Evolutionary conservation across 2,797 vertebrate genomes (phyloP).

Genomic region (Megaceryle alcyon): DNA sequence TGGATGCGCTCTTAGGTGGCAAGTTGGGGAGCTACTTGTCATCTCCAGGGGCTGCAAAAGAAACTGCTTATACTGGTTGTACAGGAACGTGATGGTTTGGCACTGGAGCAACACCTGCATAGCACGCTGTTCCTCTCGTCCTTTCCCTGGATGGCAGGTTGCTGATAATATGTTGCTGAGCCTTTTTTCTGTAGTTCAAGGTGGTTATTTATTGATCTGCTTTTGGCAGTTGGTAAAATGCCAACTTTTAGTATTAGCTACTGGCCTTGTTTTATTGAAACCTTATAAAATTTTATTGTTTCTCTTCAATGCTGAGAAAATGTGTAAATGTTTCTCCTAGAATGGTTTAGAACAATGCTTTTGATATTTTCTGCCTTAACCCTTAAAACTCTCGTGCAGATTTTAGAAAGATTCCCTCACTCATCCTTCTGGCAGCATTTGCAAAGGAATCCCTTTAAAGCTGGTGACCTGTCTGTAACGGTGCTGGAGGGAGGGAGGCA

Average conservation of each 20-base stretch:
- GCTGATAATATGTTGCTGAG: background rate
- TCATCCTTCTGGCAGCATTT: background rate
- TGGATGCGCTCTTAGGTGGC: fast-evolving
- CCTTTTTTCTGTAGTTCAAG: background rate
- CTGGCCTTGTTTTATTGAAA: constrained; percentile 48
- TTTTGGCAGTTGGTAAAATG: constrained; percentile 14
- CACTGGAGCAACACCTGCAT: background rate
- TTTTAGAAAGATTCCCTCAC: background rate
- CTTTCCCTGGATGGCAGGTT: background rate
- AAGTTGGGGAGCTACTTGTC: background rate
- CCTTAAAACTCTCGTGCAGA: background rate
- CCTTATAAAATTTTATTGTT: constrained; percentile 50
- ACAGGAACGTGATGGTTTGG: fast-evolving
- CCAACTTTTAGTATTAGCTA: background rate
- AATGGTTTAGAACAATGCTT: background rate
- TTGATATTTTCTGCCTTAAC: constrained; percentile 36
- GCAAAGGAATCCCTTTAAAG: background rate
- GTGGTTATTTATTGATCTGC: constrained; percentile 59
- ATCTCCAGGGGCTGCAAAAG: background rate
- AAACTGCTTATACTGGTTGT: fast-evolving
- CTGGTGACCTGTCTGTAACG: background rate
- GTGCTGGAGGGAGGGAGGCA: background rate
- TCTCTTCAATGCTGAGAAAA: constrained; percentile 19
- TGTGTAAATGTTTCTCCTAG: constrained; percentile 38
- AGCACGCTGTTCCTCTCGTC: background rate